Percentiles rank a stretch among this genome's conserved stretches.
These are phyloP conservation scores for Argentina silus DNA, from an alignment of 2,797 vertebrate genomes.

Conservation along the genomic window DNA sequence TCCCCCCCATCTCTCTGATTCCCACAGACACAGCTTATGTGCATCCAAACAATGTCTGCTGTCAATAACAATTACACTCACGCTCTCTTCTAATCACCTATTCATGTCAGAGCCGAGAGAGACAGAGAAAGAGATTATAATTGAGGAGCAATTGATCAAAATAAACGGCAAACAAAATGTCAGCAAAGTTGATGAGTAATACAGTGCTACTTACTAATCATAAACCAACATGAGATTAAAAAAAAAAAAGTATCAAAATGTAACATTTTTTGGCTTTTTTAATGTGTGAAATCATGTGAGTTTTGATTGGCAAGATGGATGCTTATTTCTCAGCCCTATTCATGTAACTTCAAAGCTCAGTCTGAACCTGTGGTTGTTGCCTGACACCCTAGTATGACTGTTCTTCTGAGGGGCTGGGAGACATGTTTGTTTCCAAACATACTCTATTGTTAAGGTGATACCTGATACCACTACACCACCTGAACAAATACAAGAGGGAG, in stretches of 20 bases:
- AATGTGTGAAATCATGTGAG: not conserved
- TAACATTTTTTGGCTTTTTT: not conserved
- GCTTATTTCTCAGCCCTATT: too few species aligned
- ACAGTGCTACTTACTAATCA: not conserved
- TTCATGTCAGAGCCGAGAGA: slow-evolving; percentile 26
- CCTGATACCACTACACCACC: slow-evolving; percentile 75
- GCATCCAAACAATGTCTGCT: slow-evolving; percentile 28
- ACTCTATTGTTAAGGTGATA: slow-evolving; percentile 85
- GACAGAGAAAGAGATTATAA: slow-evolving; percentile 15
- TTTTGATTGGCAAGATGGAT: too few species aligned
- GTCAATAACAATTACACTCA: slow-evolving; percentile 36
- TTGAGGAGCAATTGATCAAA: not conserved
- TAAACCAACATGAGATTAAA: too few species aligned
- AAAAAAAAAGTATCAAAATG: too few species aligned
- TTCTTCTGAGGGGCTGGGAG: slow-evolving; percentile 53
- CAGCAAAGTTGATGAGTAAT: slow-evolving; percentile 16
- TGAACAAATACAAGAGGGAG: slow-evolving; percentile 70
- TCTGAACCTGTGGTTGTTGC: not conserved
- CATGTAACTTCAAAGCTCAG: too few species aligned
- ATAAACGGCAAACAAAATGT: slow-evolving; percentile 22
- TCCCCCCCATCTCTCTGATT: slow-evolving; percentile 17
- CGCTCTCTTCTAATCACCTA: slow-evolving; percentile 38
- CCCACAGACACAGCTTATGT: slow-evolving; percentile 25
- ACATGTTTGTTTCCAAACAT: slow-evolving; percentile 81
- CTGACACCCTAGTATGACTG: slow-evolving; percentile 8